phyloP scores from a whole-genome alignment of 2,888 invertebrate genomes.

The Drosophila melanosoma region DNA sequence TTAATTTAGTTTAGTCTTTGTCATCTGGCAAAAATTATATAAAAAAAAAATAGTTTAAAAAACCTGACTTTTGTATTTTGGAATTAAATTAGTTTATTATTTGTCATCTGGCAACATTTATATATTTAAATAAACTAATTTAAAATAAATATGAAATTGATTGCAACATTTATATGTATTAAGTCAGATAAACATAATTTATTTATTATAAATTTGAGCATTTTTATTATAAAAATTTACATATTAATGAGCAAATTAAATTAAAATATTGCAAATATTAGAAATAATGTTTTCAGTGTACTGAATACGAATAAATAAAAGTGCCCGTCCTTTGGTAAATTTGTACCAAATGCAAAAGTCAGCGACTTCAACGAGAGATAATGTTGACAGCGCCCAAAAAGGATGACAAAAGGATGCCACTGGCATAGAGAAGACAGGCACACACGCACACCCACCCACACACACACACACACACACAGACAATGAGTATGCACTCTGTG shows the following conservation, averaged over 20 bases:
- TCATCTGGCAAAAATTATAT: too few species aligned
- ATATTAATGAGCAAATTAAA: neutral
- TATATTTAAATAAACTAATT: neutral
- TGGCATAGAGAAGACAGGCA: conserved; percentile 23
- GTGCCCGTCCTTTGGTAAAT: neutral
- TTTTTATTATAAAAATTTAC: neutral
- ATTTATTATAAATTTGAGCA: neutral
- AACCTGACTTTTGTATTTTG: too few species aligned
- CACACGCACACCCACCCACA: conserved; percentile 20
- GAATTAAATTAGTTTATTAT: too few species aligned
- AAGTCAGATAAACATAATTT: too few species aligned
- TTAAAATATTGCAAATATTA: neutral
- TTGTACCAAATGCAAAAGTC: conserved; percentile 7
- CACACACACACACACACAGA: conserved; percentile 14
- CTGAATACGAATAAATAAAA: neutral
- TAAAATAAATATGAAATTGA: neutral
- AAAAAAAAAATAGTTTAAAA: neutral
- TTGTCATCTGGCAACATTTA: too few species aligned
- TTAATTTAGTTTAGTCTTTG: too few species aligned
- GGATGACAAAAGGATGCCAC: conserved; percentile 47
- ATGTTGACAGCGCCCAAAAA: conserved; percentile 75
- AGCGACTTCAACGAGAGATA: conserved; percentile 64
- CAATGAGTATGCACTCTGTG: conserved; percentile 42
- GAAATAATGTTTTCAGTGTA: neutral
- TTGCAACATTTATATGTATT: neutral